Percentiles rank a stretch among this genome's conserved stretches.
phyloP scores from a whole-genome alignment of 2,888 invertebrate genomes.

The Ennomos erosarius region DNA sequence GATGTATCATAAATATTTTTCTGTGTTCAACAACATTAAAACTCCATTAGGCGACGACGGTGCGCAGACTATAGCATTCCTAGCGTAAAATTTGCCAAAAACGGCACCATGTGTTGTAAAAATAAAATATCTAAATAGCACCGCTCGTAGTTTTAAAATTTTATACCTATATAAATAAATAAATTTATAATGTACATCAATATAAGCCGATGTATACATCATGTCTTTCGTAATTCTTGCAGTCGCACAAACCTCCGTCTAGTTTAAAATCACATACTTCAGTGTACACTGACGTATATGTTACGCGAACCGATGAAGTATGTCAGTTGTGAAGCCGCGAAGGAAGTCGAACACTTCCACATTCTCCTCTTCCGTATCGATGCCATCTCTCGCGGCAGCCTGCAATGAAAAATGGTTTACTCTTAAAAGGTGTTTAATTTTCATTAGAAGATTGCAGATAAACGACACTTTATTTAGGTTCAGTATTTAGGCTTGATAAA shows the following conservation, averaged over 20 bases:
- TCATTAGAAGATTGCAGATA: slow-evolving; percentile 27
- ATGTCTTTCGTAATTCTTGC: slow-evolving; percentile 26
- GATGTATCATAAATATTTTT: slow-evolving; percentile 27
- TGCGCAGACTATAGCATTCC: slow-evolving; percentile 18
- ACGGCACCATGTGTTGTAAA: slow-evolving; percentile 12
- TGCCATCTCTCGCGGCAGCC: slow-evolving; percentile 51
- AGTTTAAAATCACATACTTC: slow-evolving; percentile 1
- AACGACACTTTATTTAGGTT: slow-evolving; percentile 23
- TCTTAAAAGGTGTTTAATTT: slow-evolving; percentile 27
- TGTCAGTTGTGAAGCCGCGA: slow-evolving; percentile 73
- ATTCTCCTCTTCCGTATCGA: slow-evolving; percentile 57
- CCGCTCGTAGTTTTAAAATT: slow-evolving; percentile 15
- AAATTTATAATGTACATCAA: slow-evolving; percentile 22
- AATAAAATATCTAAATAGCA: slow-evolving; percentile 19
- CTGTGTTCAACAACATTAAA: slow-evolving; percentile 34
- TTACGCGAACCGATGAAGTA: slow-evolving; percentile 72
- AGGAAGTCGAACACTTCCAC: slow-evolving; percentile 74
- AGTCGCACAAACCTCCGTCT: slow-evolving; percentile 6
- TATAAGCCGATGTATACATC: slow-evolving; percentile 21
- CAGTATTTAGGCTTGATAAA: slow-evolving; percentile 20
- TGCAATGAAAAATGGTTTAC: slow-evolving; percentile 48
- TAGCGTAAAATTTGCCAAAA: slow-evolving; percentile 5
- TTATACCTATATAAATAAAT: slow-evolving; percentile 14
- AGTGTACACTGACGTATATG: slow-evolving; percentile 15
- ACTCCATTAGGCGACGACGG: slow-evolving; percentile 23